Evolutionary conservation across 2,113 vertebrate species (phyloP), one percentile per base, ranked within the genome.

Genomic region (Prochilodus magdalenae): DNA sequence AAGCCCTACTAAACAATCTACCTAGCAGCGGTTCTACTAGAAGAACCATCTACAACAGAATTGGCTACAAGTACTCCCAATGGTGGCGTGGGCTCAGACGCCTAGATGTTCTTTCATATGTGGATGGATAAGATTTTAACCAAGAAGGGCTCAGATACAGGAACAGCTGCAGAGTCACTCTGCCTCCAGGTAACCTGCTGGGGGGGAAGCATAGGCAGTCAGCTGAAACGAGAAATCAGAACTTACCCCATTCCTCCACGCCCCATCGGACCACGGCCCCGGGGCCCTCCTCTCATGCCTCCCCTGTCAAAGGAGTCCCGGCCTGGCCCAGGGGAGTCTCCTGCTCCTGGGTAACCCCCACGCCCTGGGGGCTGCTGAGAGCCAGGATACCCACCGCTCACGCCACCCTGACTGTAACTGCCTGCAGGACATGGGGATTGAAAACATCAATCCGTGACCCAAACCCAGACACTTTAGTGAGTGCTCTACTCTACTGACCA

Each of bases 241-340:
- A 94, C 97, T 97, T 98, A 99, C 98, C 98, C 97, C 97, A 99
- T 98, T 93, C 96, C 96, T 92, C 95, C 98, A 88, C 98, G 96
- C 90, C 96, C 92, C 92, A 88, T 95, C 88, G 94, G 95, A 90
- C 94, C 94, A 92, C 96, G 94, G 7, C 87, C 87, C 5, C 84
- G 76, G 11, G 94, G 94, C 91, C 95, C 94, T 3, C 84, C 84
- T 15, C 95, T 95, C 93, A 94, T 96, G 93, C 95, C 94, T 90
- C 94, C 94, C 91, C 95, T 93, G 85, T 97, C 96, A 92, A 94
- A 96, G 91, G 94, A 93, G 87, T 94, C 95, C 87, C 96, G 90
- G 87, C 95, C 95, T 86, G 94, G 92, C 88, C 94, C 92, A 84
- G 95, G 92, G 91, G 85, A 93, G 22, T 96, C 95, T 15, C 79